Conservation (phyloP, 2,113 vertebrate genomes). For the Elephantulus edwardii region DNA sequence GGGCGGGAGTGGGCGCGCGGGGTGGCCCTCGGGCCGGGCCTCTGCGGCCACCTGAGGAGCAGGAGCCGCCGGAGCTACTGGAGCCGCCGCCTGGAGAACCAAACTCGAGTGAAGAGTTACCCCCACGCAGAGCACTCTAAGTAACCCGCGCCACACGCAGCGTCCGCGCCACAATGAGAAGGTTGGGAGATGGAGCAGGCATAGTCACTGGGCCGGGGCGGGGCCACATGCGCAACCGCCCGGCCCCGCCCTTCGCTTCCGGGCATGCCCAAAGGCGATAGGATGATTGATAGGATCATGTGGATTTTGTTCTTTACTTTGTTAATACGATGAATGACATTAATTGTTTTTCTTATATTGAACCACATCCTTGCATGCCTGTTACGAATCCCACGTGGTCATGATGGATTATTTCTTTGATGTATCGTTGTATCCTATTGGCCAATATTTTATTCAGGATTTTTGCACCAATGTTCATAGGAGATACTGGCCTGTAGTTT, state of each 20-base stretch:
- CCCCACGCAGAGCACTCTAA: slow-evolving; percentile 86
- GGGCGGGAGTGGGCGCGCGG: slow-evolving; percentile 69
- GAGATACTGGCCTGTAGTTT: too few species aligned
- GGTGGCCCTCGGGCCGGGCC: slow-evolving; percentile 70
- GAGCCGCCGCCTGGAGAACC: slow-evolving; percentile 81
- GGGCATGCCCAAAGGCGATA: too few species aligned
- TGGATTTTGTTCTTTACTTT: too few species aligned
- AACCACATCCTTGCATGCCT: too few species aligned
- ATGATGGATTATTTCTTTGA: too few species aligned
- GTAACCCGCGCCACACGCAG: slow-evolving; percentile 82
- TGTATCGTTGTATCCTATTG: too few species aligned
- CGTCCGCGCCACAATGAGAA: slow-evolving; percentile 81
- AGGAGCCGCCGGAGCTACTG: slow-evolving; percentile 71
- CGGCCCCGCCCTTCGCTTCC: fast-evolving
- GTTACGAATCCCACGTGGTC: too few species aligned
- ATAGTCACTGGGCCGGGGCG: slow-evolving; percentile 25
- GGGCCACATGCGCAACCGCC: not conserved
- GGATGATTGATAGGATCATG: too few species aligned
- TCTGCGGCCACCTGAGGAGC: slow-evolving; percentile 73
- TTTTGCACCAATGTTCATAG: too few species aligned
- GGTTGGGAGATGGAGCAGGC: slow-evolving; percentile 70
- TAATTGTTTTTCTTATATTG: too few species aligned
- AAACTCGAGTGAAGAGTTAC: slow-evolving; percentile 83
- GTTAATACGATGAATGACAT: too few species aligned
- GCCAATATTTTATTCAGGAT: too few species aligned